phyloP scores from a whole-genome alignment of 1,140 invertebrate species.

The Drosophila burlai region DNA sequence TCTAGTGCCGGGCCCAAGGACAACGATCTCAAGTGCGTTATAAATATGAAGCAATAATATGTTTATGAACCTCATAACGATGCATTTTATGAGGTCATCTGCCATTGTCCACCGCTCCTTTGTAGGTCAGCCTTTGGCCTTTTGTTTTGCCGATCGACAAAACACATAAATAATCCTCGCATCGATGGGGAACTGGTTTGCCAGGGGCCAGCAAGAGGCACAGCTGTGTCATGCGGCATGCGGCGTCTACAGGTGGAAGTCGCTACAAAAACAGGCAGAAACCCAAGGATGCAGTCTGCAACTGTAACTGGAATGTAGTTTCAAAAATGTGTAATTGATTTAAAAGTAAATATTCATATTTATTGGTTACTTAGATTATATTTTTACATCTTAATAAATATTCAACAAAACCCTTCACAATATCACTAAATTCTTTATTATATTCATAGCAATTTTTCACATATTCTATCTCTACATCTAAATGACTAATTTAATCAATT shows the following conservation, averaged over 20 bases:
- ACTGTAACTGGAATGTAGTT: not conserved
- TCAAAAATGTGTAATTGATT: not conserved
- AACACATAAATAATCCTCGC: conserved; percentile 45
- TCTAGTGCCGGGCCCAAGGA: conserved; percentile 49
- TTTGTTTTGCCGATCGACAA: conserved; percentile 36
- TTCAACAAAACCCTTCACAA: not conserved
- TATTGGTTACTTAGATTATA: not conserved
- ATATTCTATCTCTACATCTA: conserved; percentile 4
- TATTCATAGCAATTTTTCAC: not conserved
- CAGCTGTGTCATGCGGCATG: conserved; percentile 47
- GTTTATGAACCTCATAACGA: conserved; percentile 79
- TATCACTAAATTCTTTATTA: not conserved
- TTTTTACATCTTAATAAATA: not conserved
- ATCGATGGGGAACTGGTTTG: conserved; percentile 41
- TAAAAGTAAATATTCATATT: not conserved
- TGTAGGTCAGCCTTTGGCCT: conserved; percentile 36
- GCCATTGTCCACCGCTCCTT: conserved; percentile 20
- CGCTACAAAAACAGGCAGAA: conserved; percentile 15
- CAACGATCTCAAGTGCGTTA: conserved; percentile 54
- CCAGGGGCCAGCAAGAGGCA: conserved; percentile 15
- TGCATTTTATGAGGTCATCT: conserved; percentile 75
- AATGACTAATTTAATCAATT: conserved; percentile 26
- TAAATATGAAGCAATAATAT: conserved; percentile 78
- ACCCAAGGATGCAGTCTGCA: not conserved
- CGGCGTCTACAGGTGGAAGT: conserved; percentile 47